These are phyloP conservation scores for Gnathonemus echidnorhynchus DNA, from an alignment of 2,113 vertebrate species.

Conservation along the genomic window DNA sequence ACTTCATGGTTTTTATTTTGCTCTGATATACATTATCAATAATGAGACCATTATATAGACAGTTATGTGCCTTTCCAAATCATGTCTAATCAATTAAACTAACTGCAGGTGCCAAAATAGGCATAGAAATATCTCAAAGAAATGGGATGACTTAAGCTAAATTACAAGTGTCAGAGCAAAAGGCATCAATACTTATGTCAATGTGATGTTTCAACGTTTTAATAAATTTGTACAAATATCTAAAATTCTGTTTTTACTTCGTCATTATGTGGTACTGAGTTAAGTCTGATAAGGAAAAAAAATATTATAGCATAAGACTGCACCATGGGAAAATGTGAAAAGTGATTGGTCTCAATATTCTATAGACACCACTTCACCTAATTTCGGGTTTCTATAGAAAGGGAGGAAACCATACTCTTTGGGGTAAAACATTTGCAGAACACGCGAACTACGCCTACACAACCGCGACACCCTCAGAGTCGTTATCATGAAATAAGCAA, in stretches of 20 bases:
- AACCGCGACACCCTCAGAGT: neutral
- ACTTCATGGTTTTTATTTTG: too few species aligned
- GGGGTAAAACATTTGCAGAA: neutral
- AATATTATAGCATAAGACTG: neutral
- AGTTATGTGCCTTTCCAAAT: neutral
- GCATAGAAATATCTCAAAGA: neutral
- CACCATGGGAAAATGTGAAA: neutral
- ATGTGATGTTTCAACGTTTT: neutral
- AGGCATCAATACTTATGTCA: neutral
- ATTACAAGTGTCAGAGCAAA: neutral
- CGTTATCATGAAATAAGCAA: neutral
- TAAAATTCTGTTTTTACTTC: neutral
- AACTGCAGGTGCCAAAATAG: neutral
- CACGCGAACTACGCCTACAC: neutral
- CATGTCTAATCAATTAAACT: neutral
- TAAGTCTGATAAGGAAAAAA: neutral
- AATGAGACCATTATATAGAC: too few species aligned
- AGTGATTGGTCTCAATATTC: neutral
- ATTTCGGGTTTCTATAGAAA: neutral
- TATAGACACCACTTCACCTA: neutral
- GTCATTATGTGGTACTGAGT: neutral
- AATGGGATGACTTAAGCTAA: neutral
- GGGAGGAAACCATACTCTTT: neutral
- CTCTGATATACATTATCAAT: too few species aligned
- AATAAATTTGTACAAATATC: neutral